Base-by-base conservation (phyloP, 2,797 vertebrate species). In the Ciconia nigra region DNA sequence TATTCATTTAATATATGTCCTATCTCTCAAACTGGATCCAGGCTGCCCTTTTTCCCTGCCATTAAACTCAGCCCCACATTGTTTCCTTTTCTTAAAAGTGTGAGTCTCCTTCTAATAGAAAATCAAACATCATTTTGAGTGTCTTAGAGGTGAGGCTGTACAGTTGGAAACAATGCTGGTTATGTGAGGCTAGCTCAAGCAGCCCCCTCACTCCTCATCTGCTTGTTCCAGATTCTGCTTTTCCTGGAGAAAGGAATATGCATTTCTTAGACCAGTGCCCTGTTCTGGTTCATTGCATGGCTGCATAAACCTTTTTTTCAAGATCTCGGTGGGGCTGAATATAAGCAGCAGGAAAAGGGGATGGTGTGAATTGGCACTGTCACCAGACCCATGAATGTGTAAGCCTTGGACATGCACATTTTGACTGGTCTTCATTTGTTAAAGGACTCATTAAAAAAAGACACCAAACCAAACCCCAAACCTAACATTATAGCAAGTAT, bases 291-390 rank as follows among this genome's bases (percentile, higher is more conserved):
- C n/a, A 35, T 13, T 19, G 22, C 13, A 35, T 8, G 26, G 20
- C 19, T 77, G 15, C 37, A 42, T 25, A 70, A 62, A 78, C 2
- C 10, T 4, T 17, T 62, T 62, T 77, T 74, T 44, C 37, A 47
- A 12, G 10, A 42, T 69, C 17, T 88, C 3, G 2, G 0, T 33
- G n/a, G 8, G 3, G 21, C 3, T 83, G 51, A 14, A 15, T 70
- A 16, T 41, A n/a, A 65, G 70, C 28, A 37, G 2, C 1, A 5
- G 33, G 15, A 57, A 55, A 74, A 62, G 5, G 12, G 3, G 6
- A 4, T 37, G 21, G 13, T 77, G 10, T 47, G 58, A 83, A 62
- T 47, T 62, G 10, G 2, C 35, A 46, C 11, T 41, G 12, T 31
- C 35, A 69, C 35, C 29, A 81, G 37, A 51, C 2, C 7, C 22